Evolutionary conservation across 2,797 vertebrate genomes (phyloP).

Genomic region (Poecile montanus): DNA sequence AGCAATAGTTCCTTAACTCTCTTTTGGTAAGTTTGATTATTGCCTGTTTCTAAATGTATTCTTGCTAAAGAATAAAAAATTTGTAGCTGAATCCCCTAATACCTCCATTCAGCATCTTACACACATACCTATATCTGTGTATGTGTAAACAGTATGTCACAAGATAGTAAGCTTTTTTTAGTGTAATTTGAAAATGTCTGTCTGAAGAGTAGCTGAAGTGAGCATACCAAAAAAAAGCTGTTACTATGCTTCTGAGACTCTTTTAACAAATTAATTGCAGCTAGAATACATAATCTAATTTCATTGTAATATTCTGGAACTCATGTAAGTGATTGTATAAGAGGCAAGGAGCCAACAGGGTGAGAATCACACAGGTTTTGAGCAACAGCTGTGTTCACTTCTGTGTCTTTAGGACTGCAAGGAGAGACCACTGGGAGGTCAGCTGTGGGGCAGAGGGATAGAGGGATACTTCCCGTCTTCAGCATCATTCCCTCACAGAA

Average conservation of each 20-base stretch:
- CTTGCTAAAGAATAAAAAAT: neutral
- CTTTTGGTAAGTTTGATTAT: neutral
- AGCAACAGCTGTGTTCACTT: neutral
- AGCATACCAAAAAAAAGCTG: neutral
- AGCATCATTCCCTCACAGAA: neutral
- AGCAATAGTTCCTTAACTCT: neutral
- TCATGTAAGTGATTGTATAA: neutral
- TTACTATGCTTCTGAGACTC: neutral
- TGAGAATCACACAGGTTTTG: neutral
- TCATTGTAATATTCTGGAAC: neutral
- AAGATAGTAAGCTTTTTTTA: neutral
- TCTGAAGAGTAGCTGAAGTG: neutral
- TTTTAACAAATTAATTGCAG: neutral
- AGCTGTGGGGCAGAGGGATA: rapidly evolving
- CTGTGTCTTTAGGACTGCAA: neutral
- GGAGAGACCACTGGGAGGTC: neutral
- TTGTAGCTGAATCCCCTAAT: neutral
- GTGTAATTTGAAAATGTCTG: neutral
- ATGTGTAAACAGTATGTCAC: neutral
- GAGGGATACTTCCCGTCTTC: neutral
- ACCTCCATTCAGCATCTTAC: neutral
- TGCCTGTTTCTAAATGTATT: neutral
- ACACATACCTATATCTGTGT: neutral
- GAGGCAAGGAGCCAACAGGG: neutral
- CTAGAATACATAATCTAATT: neutral